Percentiles rank a stretch among this genome's conserved stretches.
Conservation (phyloP, 2,113 vertebrate genomes). For the Platysteira castanea region DNA sequence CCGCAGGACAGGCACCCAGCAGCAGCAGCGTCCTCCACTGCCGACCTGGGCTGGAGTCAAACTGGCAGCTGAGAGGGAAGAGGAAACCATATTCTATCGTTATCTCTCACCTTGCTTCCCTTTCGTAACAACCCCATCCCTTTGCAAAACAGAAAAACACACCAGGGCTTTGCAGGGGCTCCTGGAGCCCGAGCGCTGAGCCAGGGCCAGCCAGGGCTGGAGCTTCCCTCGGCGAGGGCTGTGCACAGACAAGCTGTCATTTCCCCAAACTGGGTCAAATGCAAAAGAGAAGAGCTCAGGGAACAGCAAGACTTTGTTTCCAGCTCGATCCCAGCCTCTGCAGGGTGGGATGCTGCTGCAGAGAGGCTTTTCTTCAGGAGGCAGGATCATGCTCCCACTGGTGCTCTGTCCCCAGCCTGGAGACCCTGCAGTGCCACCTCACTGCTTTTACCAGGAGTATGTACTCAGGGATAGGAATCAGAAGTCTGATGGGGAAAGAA, state of each 20-base stretch:
- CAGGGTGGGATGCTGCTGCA: not conserved
- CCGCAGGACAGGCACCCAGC: not conserved
- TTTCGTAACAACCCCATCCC: not conserved
- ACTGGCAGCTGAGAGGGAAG: conserved; percentile 41
- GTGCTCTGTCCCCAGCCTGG: not conserved
- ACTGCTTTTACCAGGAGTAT: not conserved
- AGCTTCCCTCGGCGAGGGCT: rapidly evolving
- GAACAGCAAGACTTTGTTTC: not conserved
- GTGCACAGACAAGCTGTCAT: not conserved
- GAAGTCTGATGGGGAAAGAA: not conserved
- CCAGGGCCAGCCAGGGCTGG: not conserved
- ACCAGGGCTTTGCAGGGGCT: not conserved
- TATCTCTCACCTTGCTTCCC: conserved; percentile 58
- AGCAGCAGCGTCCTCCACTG: not conserved
- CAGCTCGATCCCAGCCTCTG: not conserved
- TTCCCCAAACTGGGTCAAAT: conserved; percentile 8
- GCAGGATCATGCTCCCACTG: not conserved
- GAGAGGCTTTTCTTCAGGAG: not conserved
- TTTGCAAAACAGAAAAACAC: conserved; percentile 39
- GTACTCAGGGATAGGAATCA: not conserved
- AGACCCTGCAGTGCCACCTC: not conserved
- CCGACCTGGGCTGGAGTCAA: conserved; percentile 41
- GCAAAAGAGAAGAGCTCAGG: not conserved
- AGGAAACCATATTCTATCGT: conserved; percentile 47
- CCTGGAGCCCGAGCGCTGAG: not conserved